phyloP scores from a whole-genome alignment of 2,888 invertebrate species.

The Iselma pallidipennis region DNA sequence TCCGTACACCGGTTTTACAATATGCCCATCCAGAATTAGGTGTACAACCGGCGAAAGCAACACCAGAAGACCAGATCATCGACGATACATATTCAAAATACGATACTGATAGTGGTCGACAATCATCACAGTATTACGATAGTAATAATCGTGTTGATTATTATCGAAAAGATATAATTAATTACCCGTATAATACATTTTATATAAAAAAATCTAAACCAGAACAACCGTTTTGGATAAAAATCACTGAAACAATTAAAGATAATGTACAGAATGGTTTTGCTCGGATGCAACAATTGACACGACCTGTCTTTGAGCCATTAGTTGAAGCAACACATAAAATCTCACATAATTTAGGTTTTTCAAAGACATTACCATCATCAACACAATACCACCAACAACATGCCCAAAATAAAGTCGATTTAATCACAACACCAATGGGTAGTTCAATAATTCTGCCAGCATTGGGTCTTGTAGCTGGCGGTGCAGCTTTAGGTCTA shows the following conservation, averaged over 20 bases:
- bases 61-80: slow-evolving; percentile 47
- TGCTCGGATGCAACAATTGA: slow-evolving; percentile 69
- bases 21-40: slow-evolving; percentile 82
- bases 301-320: slow-evolving; percentile 72
- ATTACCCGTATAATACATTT: slow-evolving; percentile 62
- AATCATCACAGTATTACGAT: slow-evolving; percentile 55
- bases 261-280: slow-evolving; percentile 73
- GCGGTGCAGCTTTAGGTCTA: slow-evolving; percentile 79
- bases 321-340: slow-evolving; percentile 79
- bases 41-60: slow-evolving; percentile 72
- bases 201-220: slow-evolving; percentile 66
- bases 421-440: slow-evolving; percentile 59
- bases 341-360: slow-evolving; percentile 75
- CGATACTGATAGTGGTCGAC: slow-evolving; percentile 43
- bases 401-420: slow-evolving; percentile 66
- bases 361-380: slow-evolving; percentile 59
- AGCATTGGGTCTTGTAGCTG: slow-evolving; percentile 78
- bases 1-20: slow-evolving; percentile 74
- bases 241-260: slow-evolving; percentile 72
- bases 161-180: slow-evolving; percentile 58
- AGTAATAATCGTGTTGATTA: slow-evolving; percentile 54
- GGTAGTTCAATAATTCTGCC: slow-evolving; percentile 70
- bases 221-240: slow-evolving; percentile 72
- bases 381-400: slow-evolving; percentile 38
- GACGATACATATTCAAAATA: slow-evolving; percentile 31